Conservation (phyloP, 2,797 vertebrate species). For the Anguilla megastoma region DNA sequence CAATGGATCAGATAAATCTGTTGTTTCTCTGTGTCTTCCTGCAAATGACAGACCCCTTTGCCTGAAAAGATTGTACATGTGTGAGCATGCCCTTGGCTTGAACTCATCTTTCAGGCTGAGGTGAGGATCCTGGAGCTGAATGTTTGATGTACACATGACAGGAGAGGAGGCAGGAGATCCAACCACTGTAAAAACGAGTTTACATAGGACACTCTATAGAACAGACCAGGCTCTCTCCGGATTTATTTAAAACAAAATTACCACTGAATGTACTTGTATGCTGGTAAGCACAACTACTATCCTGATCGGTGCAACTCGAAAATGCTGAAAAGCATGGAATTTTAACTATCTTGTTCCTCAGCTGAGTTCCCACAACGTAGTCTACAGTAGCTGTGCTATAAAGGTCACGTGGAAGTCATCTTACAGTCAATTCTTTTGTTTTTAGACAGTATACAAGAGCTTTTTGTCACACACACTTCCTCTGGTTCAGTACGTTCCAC, state of each 20-base stretch:
- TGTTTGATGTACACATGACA: background rate
- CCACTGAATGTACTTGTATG: background rate
- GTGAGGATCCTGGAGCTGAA: background rate
- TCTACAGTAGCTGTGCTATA: background rate
- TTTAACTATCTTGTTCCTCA: background rate
- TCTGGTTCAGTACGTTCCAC: background rate
- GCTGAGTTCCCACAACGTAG: background rate
- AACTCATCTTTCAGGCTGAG: background rate
- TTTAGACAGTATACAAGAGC: background rate
- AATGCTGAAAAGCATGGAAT: background rate
- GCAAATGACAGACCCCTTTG: background rate
- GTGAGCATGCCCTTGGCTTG: background rate
- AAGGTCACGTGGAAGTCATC: background rate
- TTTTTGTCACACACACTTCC: background rate
- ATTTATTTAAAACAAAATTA: background rate
- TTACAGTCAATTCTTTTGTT: background rate
- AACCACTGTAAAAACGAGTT: background rate
- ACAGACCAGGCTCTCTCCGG: background rate
- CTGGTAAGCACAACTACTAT: background rate
- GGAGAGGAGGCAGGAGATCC: background rate
- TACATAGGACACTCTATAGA: background rate
- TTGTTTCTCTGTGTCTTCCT: background rate
- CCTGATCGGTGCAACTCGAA: background rate
- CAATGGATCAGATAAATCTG: background rate
- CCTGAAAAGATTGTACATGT: background rate